These are phyloP conservation scores for Vultur gryphus DNA, from an alignment of 2,797 vertebrate genomes.

Conservation along the genomic window DNA sequence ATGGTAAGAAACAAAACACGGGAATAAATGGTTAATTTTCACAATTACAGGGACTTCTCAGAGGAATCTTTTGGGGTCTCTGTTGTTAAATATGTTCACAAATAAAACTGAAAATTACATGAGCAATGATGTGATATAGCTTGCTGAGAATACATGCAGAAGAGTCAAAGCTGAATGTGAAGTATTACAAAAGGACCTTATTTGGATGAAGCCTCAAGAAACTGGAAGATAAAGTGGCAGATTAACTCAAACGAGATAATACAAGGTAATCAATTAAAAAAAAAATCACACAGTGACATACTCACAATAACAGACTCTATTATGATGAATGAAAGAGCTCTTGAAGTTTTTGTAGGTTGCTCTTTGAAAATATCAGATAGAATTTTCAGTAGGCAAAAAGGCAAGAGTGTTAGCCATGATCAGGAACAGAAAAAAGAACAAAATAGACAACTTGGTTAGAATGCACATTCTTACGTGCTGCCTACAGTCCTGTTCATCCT, in stretches of 20 bases:
- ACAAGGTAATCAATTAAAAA: not conserved
- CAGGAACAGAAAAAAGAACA: not conserved
- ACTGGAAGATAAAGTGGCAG: not conserved
- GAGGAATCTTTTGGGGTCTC: not conserved
- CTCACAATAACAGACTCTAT: not conserved
- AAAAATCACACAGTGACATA: not conserved
- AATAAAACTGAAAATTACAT: not conserved
- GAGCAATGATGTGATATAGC: not conserved
- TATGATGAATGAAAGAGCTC: not conserved
- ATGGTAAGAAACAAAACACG: not conserved
- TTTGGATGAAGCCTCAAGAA: not conserved
- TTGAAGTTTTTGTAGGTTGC: not conserved
- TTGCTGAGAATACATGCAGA: not conserved
- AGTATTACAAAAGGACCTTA: not conserved
- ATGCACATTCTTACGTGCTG: not conserved
- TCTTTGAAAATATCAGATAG: not conserved
- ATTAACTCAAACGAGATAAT: not conserved
- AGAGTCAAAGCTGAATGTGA: not conserved
- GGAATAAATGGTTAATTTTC: not conserved
- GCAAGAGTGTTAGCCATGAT: not conserved
- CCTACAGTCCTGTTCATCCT: not conserved
- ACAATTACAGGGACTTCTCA: not conserved
- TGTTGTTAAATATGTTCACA: not conserved
- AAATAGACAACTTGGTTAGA: not conserved
- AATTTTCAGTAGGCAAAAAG: not conserved